Base-by-base conservation (phyloP, 2,113 vertebrate species). In the Xenopus tropicalis region DNA sequence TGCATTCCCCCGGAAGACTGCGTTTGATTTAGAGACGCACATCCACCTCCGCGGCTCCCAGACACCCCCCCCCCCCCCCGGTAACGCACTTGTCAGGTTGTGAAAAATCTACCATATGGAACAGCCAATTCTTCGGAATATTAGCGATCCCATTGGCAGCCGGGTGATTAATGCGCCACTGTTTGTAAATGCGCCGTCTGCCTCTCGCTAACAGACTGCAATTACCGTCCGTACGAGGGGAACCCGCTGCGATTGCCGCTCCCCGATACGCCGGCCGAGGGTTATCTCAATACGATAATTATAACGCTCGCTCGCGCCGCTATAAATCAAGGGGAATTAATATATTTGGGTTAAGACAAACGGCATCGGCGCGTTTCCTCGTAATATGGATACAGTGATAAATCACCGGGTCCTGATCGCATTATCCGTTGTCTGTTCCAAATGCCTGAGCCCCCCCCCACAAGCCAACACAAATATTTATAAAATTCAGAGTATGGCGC, bases 271-370 rank as follows among this genome's bases (percentile, higher is more conserved):
- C 59, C 66, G 58, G n/a, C 48, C 25, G 37, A 19, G 8, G 6
- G 43, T 74, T 66, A 74, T 74, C 61, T 67, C 63, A 24, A 21
- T n/a, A 64, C 37, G 63, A 67, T 74, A 64, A 44, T 74, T 67
- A 61, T 67, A 54, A 37, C 48, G 64, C 13, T 22, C 67, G 1
- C 54, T 74, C n/a, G 64, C 14, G 16, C 22, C 1, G 13, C 63
- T 20, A 62, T 52, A 71, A 74, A 57, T 68, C 42, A 61, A 46
- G 37, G 12, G 44, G 56, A 73, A 71, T 72, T 59, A 68, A 69
- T 71, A 71, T 29, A 19, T 78, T 80, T 78, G 61, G 69, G 43
- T 70, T 29, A 77, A 16, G 4, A 61, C 77, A 37, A 67, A 22
- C 16, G n/a, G 42, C 57, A 29, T 8, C 1, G 14, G 44, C 20